A percentile compares a stretch with the other conserved stretches of the same genome.
These are phyloP conservation scores for Saxicola maurus DNA, from an alignment of 2,797 vertebrate species.

Conservation along the genomic window DNA sequence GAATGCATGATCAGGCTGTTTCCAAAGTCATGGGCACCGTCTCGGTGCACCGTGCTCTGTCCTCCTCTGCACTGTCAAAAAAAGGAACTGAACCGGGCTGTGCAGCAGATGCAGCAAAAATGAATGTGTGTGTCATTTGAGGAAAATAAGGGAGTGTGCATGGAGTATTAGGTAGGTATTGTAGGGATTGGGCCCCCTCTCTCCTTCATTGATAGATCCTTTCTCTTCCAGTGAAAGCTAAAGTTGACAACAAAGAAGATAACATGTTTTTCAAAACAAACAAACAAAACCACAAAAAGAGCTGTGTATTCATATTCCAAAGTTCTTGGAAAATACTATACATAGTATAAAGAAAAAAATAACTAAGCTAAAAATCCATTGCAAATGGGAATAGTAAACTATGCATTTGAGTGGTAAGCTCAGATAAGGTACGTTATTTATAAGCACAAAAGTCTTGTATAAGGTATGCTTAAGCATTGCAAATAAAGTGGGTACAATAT, in stretches of 20 bases:
- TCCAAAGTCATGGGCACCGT: background rate
- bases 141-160: background rate
- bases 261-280: conserved; percentile 8
- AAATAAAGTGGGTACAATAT: background rate
- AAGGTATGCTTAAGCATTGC: background rate
- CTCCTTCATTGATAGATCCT: background rate
- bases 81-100: background rate
- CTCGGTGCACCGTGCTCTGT: background rate
- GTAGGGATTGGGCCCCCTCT: background rate
- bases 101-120: background rate
- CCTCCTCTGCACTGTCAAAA: background rate
- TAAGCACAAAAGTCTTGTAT: background rate
- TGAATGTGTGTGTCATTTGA: background rate
- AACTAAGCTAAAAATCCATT: conserved; percentile 37
- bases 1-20: background rate
- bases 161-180: background rate
- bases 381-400: background rate
- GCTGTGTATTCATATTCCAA: background rate
- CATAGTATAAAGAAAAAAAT: background rate
- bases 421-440: background rate
- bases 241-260: background rate
- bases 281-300: background rate
- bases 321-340: background rate
- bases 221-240: background rate
- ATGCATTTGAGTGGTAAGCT: conserved; percentile 1